Evolutionary conservation across 2,888 invertebrate genomes (phyloP).

Genomic region (Agonopterix alstromeriana): DNA sequence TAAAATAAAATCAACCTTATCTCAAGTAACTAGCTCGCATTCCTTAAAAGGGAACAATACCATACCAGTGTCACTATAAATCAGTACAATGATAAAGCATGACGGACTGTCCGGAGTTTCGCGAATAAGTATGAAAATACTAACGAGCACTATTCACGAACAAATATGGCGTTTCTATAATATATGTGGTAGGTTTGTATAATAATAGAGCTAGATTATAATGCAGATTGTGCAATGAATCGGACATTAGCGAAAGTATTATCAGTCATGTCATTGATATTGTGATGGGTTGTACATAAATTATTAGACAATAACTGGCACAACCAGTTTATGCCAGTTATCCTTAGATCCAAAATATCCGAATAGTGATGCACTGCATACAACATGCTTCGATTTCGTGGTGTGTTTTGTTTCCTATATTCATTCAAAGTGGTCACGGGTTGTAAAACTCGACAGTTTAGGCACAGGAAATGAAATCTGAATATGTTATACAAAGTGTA

Average conservation of each 20-base stretch:
- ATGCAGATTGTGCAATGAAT: slow-evolving; percentile 18
- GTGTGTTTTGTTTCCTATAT: no score
- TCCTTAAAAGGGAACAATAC: slow-evolving; percentile 17
- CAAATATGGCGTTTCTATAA: slow-evolving; percentile 19
- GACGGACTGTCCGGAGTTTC: slow-evolving; percentile 38
- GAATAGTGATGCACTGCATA: no score
- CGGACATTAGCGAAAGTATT: slow-evolving; percentile 27
- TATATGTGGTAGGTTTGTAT: neutral
- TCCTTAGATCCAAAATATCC: no score
- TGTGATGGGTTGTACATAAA: neutral
- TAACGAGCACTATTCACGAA: slow-evolving; percentile 68
- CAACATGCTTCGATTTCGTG: no score
- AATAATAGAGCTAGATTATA: slow-evolving; percentile 1
- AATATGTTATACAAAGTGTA: no score
- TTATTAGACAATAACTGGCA: neutral
- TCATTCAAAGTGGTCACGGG: no score
- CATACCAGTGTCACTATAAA: slow-evolving; percentile 28
- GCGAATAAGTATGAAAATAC: slow-evolving; percentile 53
- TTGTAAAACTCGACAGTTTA: no score
- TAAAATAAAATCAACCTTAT: no score
- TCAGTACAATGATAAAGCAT: slow-evolving; percentile 45
- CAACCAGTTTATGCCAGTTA: no score
- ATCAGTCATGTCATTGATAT: slow-evolving; percentile 7
- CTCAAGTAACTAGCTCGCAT: slow-evolving; percentile 3
- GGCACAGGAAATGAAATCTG: no score